Conservation (phyloP, 2,113 vertebrate species). For the Condylura cristata region DNA sequence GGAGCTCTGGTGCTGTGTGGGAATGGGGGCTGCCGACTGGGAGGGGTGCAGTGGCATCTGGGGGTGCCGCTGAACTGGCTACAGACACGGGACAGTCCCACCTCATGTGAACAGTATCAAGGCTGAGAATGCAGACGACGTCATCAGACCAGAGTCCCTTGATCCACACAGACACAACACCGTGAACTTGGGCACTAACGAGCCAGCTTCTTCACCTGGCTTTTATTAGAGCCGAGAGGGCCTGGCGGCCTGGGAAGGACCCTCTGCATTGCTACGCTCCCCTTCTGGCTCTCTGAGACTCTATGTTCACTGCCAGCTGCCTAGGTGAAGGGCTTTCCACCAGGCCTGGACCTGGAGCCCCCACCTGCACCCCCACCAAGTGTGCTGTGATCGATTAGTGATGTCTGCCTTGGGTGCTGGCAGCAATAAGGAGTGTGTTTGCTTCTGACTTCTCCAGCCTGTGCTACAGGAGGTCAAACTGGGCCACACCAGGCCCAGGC, state of each 20-base stretch:
- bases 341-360: not conserved
- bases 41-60: not conserved
- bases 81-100: not conserved
- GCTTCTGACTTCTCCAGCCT: not conserved
- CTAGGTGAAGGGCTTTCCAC: no score
- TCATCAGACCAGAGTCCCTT: no score
- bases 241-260: not conserved
- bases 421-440: rapidly evolving
- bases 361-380: not conserved
- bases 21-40: not conserved
- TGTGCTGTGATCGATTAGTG: rapidly evolving
- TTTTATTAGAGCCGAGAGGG: not conserved
- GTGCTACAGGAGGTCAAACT: no score
- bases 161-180: not conserved
- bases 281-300: not conserved
- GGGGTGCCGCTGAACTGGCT: rapidly evolving
- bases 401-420: not conserved
- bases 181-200: not conserved
- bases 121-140: no score
- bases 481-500: not conserved
- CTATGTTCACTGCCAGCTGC: not conserved
- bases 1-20: not conserved
- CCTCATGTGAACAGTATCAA: rapidly evolving
- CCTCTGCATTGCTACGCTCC: not conserved
- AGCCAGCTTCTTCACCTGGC: not conserved